Evolutionary conservation across 2,113 vertebrate species (phyloP).

Genomic region (Menidia beryllina): DNA sequence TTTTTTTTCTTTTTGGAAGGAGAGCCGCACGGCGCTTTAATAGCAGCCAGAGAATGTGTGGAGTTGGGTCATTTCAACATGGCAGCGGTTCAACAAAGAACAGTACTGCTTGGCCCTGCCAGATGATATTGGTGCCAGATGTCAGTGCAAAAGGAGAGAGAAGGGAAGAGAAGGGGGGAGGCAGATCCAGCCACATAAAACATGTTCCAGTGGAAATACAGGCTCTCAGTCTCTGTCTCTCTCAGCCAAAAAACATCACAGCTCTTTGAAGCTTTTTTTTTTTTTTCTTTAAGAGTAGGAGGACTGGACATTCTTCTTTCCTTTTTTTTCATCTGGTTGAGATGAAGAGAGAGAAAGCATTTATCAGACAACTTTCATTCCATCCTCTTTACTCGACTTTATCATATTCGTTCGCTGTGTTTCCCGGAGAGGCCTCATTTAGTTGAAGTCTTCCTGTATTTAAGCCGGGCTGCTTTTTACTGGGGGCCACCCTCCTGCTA

Average conservation of each 20-base stretch:
- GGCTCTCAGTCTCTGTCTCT: slow-evolving; percentile 62
- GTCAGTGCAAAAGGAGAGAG: slow-evolving; percentile 76
- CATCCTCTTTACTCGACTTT: slow-evolving; percentile 39
- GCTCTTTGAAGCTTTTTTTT: slow-evolving; percentile 75
- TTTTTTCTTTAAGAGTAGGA: slow-evolving; percentile 60
- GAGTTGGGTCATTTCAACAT: slow-evolving; percentile 87
- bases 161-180: slow-evolving; percentile 13
- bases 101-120: slow-evolving; percentile 83
- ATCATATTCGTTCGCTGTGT: slow-evolving; percentile 22
- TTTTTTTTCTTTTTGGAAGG: slow-evolving; percentile 59
- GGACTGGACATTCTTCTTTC: slow-evolving; percentile 31
- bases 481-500: slow-evolving; percentile 36
- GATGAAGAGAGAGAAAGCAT: slow-evolving; percentile 77
- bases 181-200: slow-evolving; percentile 86
- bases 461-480: slow-evolving; percentile 53
- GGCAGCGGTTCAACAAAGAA: slow-evolving; percentile 89
- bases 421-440: slow-evolving; percentile 4
- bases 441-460: slow-evolving; percentile 52
- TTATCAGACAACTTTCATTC: slow-evolving; percentile 74
- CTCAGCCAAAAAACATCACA: slow-evolving; percentile 61
- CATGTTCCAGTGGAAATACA: slow-evolving; percentile 86
- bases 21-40: slow-evolving; percentile 71
- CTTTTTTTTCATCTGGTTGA: slow-evolving; percentile 33
- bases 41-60: slow-evolving; percentile 83
- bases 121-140: slow-evolving; percentile 92